These are phyloP conservation scores for Stratiolaelaps scimitus DNA, from an alignment of 1,140 invertebrate genomes.

Conservation along the genomic window DNA sequence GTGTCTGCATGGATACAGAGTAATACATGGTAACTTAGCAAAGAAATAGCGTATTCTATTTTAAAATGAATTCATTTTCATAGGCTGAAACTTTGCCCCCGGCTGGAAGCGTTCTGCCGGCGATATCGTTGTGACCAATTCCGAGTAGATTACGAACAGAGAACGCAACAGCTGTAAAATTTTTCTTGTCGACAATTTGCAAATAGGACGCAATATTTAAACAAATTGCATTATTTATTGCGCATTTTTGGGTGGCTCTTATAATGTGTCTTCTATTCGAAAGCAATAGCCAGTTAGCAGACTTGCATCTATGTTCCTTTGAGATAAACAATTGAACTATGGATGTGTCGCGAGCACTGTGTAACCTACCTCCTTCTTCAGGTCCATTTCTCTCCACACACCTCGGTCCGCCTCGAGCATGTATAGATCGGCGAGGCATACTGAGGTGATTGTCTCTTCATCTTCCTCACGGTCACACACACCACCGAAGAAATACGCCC, in stretches of 20 bases:
- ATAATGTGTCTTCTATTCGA: neutral
- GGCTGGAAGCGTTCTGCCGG: too few species aligned
- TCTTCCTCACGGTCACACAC: constrained; percentile 64
- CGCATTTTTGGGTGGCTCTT: too few species aligned
- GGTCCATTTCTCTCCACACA: constrained; percentile 51
- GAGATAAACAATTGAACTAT: constrained; percentile 3
- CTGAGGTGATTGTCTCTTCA: constrained; percentile 58
- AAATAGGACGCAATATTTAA: too few species aligned
- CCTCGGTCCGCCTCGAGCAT: constrained; percentile 60
- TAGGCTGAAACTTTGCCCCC: too few species aligned
- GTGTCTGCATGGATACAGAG: constrained; percentile 11
- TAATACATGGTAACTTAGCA: neutral
- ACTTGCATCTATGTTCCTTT: constrained; percentile 42
- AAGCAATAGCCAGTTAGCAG: neutral
- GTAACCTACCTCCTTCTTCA: constrained; percentile 34
- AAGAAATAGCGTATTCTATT: too few species aligned
- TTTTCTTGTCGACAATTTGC: too few species aligned
- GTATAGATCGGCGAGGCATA: constrained; percentile 69
- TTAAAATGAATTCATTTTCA: too few species aligned
- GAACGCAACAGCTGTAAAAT: too few species aligned
- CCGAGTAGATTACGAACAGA: neutral
- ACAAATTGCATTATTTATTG: too few species aligned
- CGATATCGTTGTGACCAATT: too few species aligned
- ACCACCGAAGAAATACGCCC: constrained; percentile 61
- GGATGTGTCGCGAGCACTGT: neutral